Conservation (phyloP, 2,797 vertebrate genomes). For the Paratrypauchen microcephalus region DNA sequence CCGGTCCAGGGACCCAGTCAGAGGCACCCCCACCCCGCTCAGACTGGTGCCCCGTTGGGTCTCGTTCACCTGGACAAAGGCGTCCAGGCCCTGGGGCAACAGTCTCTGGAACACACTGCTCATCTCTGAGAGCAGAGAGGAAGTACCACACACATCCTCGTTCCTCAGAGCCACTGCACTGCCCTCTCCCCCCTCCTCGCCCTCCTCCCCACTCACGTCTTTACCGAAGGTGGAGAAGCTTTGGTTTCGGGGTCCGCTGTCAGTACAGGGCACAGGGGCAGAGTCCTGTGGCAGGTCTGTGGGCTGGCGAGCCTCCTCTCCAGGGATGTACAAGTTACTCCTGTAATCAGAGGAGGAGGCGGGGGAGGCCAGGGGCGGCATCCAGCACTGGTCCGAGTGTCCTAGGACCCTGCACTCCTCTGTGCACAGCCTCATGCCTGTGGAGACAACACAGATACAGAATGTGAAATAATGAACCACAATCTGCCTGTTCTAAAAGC, state of each 20-base stretch:
- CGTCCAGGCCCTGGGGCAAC: constrained; percentile 86
- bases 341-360: constrained; percentile 89
- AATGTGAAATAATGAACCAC: constrained; percentile 17
- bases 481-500: constrained; percentile 61
- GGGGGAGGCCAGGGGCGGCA: constrained; percentile 88
- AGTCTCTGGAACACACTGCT: constrained; percentile 95
- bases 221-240: constrained; percentile 98
- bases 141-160: constrained; percentile 82
- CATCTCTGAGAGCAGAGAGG: constrained; percentile 93
- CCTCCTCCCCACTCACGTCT: constrained; percentile 69
- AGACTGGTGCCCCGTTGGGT: constrained; percentile 70
- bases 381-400: constrained; percentile 99
- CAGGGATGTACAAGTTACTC: constrained; percentile 95
- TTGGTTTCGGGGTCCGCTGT: constrained; percentile 83
- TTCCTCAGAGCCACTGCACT: constrained; percentile 63
- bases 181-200: constrained; percentile 58
- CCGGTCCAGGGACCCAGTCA: constrained; percentile 85
- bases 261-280: constrained; percentile 79
- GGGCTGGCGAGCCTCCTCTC: constrained; percentile 81
- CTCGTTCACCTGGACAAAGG: constrained; percentile 83
- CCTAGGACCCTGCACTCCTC: constrained; percentile 95
- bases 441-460: constrained; percentile 14
- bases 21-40: constrained; percentile 61
- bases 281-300: constrained; percentile 70
- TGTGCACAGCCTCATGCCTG: constrained; percentile 93